Conservation (phyloP, 2,797 vertebrate genomes). For the Acipenser oxyrinchus region DNA sequence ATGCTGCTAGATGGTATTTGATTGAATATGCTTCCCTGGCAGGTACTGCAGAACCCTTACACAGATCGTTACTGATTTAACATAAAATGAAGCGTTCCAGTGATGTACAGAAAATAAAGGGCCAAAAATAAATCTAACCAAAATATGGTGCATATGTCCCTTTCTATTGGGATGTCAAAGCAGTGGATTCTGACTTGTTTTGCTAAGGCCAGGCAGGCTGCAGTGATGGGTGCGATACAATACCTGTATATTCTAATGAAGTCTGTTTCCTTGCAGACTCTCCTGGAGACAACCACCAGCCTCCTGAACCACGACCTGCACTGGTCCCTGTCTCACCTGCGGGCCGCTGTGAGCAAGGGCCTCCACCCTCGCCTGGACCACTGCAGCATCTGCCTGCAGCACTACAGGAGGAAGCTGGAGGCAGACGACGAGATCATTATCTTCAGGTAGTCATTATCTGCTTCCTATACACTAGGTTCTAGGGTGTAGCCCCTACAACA, state of each 20-base stretch:
- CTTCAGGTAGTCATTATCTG: conserved; percentile 69
- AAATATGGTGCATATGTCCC: too few relatives aligned
- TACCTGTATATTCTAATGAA: too few relatives aligned
- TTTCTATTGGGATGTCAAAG: too few relatives aligned
- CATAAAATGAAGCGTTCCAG: too few relatives aligned
- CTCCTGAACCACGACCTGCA: conserved; percentile 92
- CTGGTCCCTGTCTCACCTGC: conserved; percentile 89
- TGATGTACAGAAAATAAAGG: too few relatives aligned
- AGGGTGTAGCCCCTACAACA: too few relatives aligned
- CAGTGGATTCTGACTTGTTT: too few relatives aligned
- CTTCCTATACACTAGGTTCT: too few relatives aligned
- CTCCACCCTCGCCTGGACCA: conserved; percentile 87
- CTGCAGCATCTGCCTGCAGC: conserved; percentile 89
- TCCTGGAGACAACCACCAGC: conserved; percentile 89
- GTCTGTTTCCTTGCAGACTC: conserved; percentile 57
- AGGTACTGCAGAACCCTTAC: conserved; percentile 1
- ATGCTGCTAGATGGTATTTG: too few relatives aligned
- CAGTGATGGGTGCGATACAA: too few relatives aligned
- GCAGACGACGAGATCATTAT: conserved; percentile 81
- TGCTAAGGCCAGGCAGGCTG: too few relatives aligned
- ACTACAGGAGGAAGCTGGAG: conserved; percentile 86
- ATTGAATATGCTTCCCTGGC: background rate
- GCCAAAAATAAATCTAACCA: too few relatives aligned
- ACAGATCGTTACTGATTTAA: background rate
- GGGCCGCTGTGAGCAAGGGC: conserved; percentile 76